Conservation (phyloP, 2,888 invertebrate genomes). For the Dryobota labecula region DNA sequence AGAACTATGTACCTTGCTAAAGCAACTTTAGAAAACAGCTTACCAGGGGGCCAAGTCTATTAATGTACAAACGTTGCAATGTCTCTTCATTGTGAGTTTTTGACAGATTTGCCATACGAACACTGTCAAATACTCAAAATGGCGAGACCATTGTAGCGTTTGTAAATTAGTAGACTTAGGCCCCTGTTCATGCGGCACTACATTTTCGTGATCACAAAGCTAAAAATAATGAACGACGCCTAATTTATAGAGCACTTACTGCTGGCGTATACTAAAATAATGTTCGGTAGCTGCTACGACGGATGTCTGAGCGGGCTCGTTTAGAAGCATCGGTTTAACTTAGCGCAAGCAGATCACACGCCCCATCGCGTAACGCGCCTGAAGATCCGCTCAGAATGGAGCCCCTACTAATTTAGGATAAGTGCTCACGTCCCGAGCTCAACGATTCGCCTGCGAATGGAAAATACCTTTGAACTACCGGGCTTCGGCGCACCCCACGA, state of each 20-base stretch:
- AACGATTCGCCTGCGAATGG: slow-evolving; percentile 76
- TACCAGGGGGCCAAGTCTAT: too few relatives aligned
- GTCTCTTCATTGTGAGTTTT: too few relatives aligned
- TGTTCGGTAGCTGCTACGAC: slow-evolving; percentile 58
- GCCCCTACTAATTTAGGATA: slow-evolving; percentile 85
- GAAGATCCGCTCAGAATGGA: slow-evolving; percentile 71
- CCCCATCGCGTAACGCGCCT: slow-evolving; percentile 78
- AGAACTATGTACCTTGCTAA: neutral
- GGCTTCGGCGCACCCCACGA: slow-evolving; percentile 73
- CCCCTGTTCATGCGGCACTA: slow-evolving; percentile 13
- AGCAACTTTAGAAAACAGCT: slow-evolving; percentile 8
- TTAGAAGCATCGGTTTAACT: slow-evolving; percentile 78
- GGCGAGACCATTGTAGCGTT: too few relatives aligned
- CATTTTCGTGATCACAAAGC: slow-evolving; percentile 26
- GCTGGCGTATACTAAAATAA: slow-evolving; percentile 56
- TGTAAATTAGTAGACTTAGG: too few relatives aligned
- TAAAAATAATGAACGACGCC: slow-evolving; percentile 49
- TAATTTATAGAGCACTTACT: slow-evolving; percentile 54
- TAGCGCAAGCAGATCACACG: slow-evolving; percentile 78
- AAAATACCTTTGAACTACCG: slow-evolving; percentile 77
- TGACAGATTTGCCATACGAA: too few relatives aligned
- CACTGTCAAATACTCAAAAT: too few relatives aligned
- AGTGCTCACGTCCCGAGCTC: slow-evolving; percentile 83
- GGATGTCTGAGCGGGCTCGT: slow-evolving; percentile 71
- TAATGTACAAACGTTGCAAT: too few relatives aligned